Evolutionary conservation across 2,113 vertebrate species (phyloP).

Genomic region (Tylochromis polylepis): DNA sequence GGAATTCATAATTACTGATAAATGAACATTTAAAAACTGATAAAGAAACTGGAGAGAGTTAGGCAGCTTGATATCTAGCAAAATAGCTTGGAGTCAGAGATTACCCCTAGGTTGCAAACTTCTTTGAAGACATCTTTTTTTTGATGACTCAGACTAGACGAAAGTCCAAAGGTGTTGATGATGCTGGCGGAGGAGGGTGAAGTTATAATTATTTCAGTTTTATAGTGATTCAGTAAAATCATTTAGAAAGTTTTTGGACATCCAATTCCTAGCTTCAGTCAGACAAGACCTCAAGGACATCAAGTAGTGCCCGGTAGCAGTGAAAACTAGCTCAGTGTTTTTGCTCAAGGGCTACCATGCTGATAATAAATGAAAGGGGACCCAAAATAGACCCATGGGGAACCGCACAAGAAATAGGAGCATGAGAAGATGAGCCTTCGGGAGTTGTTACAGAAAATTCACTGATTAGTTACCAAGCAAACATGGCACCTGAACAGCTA

Average conservation of each 20-base stretch:
- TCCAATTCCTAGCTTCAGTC: neutral
- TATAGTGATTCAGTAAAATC: neutral
- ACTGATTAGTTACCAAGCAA: neutral
- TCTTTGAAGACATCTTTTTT: neutral
- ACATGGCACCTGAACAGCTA: neutral
- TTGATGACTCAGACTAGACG: neutral
- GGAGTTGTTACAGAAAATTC: neutral
- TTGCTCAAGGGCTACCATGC: neutral
- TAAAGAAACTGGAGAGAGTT: neutral
- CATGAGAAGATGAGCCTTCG: neutral
- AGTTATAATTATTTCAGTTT: neutral
- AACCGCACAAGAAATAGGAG: neutral
- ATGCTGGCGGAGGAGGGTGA: neutral
- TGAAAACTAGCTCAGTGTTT: neutral
- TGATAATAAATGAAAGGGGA: neutral
- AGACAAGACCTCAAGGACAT: rapidly evolving
- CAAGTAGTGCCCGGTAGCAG: neutral
- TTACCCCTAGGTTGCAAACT: neutral
- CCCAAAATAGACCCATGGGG: neutral
- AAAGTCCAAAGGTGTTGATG: neutral
- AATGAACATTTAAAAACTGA: neutral
- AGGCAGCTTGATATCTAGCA: neutral
- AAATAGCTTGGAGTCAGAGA: neutral
- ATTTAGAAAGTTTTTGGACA: neutral
- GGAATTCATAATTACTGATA: neutral